Evolutionary conservation across 2,113 vertebrate species (phyloP), one percentile per base, ranked within the genome.

Genomic region (Poecilia latipinna): DNA sequence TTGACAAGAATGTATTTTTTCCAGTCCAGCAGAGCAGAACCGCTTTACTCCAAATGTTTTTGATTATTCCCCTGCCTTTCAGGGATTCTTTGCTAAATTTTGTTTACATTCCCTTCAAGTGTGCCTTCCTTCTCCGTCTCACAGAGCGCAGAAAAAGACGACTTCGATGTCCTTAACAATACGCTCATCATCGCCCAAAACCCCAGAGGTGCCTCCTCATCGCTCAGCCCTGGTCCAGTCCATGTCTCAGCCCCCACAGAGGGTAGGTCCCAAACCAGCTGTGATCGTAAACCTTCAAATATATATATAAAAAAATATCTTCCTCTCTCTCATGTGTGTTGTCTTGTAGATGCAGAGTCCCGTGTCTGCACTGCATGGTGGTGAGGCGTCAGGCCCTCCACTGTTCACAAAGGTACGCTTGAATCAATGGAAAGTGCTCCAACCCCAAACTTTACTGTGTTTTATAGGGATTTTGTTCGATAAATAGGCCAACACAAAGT

Each of bases 101-200:
- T 1, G 6, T 69, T 68, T 72, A 76, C 68, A 48, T 37, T 73
- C 68, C 76, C 19, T 57, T 73, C 63, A 84, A 61, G 87, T 82
- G 89, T 57, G 11, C 51, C 22, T n/a, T n/a, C 51, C 8, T 28
- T 65, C 61, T 84, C 4, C 74, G 76, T 66, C 75, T 89, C 85
- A 70, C 85, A 99, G 97, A 86, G 93, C 93, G 65, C 97, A 99
- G 80, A 99, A 97, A 94, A 99, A 99, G 95, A 97, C 93, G 2
- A 96, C 96, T 17, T 98, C 98, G 0, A 95, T 99, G 91, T 99
- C 97, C 66, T 91, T 99, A 83, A 99, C 97, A 5, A 99, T 98
- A 89, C 97, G 96, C 70, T 95, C 97, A 1, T 94, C 96, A 17
- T 94, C 96, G 28, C 97, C 97, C 19, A 97, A 96, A 90, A 94